phyloP scores from a whole-genome alignment of 2,888 invertebrate species.

The Resseliella maxima region DNA sequence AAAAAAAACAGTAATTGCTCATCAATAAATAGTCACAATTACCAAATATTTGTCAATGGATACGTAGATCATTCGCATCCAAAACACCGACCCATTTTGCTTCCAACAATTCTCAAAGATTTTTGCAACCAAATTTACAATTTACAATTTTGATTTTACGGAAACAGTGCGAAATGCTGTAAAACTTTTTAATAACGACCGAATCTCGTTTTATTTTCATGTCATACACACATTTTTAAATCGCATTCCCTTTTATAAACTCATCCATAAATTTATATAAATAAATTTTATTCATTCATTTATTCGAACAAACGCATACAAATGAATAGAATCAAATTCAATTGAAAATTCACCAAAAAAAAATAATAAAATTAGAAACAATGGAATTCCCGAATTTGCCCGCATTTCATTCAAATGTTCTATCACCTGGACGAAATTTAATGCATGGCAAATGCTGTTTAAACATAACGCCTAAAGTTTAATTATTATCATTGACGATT shows the following conservation, averaged over 20 bases:
- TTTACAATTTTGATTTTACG: neutral
- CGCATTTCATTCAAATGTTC: neutral
- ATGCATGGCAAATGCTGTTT: neutral
- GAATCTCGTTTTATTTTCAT: slow-evolving; percentile 55
- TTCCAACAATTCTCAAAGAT: no score
- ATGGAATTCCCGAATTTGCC: neutral
- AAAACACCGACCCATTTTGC: neutral
- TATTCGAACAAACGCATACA: neutral
- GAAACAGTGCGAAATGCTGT: neutral
- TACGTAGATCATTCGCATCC: slow-evolving; percentile 2
- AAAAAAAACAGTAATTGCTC: neutral
- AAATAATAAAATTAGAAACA: neutral
- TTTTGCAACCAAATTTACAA: neutral
- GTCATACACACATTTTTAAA: slow-evolving; percentile 13
- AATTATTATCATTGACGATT: no score
- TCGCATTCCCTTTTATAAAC: neutral
- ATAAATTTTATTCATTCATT: neutral
- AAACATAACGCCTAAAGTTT: no score
- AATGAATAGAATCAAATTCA: neutral
- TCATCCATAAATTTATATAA: neutral
- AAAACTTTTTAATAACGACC: slow-evolving; percentile 55
- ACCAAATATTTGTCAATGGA: neutral
- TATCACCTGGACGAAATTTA: neutral
- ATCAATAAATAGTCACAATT: no score
- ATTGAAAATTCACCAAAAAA: neutral